phyloP scores from a whole-genome alignment of 2,113 vertebrate genomes.

The Cranoglanis bouderius region DNA sequence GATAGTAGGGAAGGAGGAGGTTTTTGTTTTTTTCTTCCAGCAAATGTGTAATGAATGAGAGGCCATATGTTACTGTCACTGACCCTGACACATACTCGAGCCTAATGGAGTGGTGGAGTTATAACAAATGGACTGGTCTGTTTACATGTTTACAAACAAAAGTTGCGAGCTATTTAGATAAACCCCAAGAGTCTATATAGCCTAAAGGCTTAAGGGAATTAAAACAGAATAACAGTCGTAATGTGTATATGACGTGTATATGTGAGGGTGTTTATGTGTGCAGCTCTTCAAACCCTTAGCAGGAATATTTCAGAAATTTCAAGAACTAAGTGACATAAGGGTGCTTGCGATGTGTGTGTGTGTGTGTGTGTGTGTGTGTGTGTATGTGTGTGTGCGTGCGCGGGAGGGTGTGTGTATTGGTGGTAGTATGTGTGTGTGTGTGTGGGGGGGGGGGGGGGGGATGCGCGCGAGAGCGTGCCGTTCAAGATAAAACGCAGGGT shows the following conservation, averaged over 20 bases:
- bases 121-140: neutral
- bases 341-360: neutral
- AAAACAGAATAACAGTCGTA: neutral
- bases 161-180: neutral
- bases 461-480: slow-evolving; percentile 46
- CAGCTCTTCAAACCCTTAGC: neutral
- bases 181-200: neutral
- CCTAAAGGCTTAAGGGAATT: neutral
- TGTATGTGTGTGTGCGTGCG: neutral
- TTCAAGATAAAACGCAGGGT: slow-evolving; percentile 60
- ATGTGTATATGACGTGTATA: neutral
- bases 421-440: neutral
- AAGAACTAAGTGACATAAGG: neutral
- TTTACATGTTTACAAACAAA: slow-evolving; percentile 24
- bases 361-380: neutral
- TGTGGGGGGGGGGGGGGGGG: slow-evolving; percentile 4
- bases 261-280: neutral
- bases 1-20: slow-evolving; percentile 6
- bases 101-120: neutral
- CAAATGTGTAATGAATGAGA: slow-evolving; percentile 22
- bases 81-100: neutral
- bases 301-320: neutral
- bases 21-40: neutral
- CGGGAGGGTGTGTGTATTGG: neutral
- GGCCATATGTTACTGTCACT: slow-evolving; percentile 29